These are phyloP conservation scores for Apeira syringaria DNA, from an alignment of 2,888 invertebrate genomes.

Conservation along the genomic window DNA sequence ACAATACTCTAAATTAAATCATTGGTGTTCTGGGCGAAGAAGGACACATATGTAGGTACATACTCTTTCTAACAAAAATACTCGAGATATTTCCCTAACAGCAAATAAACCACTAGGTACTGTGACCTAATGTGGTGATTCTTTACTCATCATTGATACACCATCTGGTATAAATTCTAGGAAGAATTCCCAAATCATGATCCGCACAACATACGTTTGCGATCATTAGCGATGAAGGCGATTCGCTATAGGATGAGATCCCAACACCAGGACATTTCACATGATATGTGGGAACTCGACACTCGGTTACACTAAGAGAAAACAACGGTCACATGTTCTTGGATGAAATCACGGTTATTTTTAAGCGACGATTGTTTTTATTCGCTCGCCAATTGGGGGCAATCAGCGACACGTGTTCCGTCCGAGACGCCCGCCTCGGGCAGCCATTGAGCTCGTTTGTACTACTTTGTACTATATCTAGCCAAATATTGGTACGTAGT, in stretches of 20 bases:
- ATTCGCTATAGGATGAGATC: constrained; percentile 66
- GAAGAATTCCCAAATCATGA: constrained; percentile 51
- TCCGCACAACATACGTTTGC: constrained; percentile 52
- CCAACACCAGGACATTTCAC: constrained; percentile 67
- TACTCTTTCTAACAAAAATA: too few relatives aligned
- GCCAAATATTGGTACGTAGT: constrained; percentile 35
- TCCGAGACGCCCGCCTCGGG: constrained; percentile 66
- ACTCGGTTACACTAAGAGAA: constrained; percentile 62
- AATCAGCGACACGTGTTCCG: constrained; percentile 81
- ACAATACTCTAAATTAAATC: too few relatives aligned
- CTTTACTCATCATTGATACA: constrained; percentile 7
- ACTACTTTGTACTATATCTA: constrained; percentile 44
- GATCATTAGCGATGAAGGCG: constrained; percentile 66
- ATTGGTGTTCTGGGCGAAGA: too few relatives aligned
- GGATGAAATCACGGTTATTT: constrained; percentile 83
- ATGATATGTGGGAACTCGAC: constrained; percentile 70
- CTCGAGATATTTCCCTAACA: too few relatives aligned
- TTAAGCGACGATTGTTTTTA: constrained; percentile 83
- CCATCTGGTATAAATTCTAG: constrained; percentile 41
- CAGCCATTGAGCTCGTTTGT: constrained; percentile 67
- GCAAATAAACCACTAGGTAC: too few relatives aligned
- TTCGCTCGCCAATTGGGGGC: constrained; percentile 83
- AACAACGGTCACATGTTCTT: constrained; percentile 76
- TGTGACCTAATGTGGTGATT: too few relatives aligned
- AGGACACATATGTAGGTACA: too few relatives aligned